Base-by-base conservation (phyloP, 2,888 invertebrate species). In the Leptothorax acervorum region DNA sequence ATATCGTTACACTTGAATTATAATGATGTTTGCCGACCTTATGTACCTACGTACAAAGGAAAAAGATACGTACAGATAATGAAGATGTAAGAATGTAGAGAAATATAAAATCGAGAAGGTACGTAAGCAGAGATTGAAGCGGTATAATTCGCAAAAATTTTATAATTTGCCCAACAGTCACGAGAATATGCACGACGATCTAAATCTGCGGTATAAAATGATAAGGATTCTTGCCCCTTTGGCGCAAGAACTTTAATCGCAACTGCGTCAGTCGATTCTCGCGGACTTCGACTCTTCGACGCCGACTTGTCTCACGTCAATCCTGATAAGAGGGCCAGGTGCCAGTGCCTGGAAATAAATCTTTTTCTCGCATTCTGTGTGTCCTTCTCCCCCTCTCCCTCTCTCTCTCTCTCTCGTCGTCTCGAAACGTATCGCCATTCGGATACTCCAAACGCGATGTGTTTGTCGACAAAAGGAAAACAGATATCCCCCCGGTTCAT, bases 401-500 rank as follows among this genome's bases (percentile, higher is more conserved):
- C 35, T 35, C 53, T 39, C 53, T 28, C 28, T 66, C 39, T 55
- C n/a, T 53, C 18, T 53, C 53, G 68, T 66, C 81, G 82, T 73
- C 86, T 86, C 90, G 85, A 75, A 82, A 85, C 89, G 86, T 91
- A 88, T 92, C 91, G 87, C 87, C 90, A 79, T 85, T 88, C 84
- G 88, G 90, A 92, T 90, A 91, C 88, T 68, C 76, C 88, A 89
- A 87, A 89, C 79, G 79, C 63, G 78, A 78, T 85, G 81, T 92
- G 92, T 92, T 93, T 93, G 87, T 89, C 89, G 90, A 91, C 88
- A 89, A 90, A 90, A 87, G 82, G 90, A 89, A 90, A 90, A 90
- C 88, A 91, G 89, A 89, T 91, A 92, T 90, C 90, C 88, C 89
- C 90, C 85, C 51, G 82, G 91, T 90, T 91, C 92, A 92, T 93